These are phyloP conservation scores for Battus philenor DNA, from an alignment of 1,140 invertebrate genomes.

Conservation along the genomic window DNA sequence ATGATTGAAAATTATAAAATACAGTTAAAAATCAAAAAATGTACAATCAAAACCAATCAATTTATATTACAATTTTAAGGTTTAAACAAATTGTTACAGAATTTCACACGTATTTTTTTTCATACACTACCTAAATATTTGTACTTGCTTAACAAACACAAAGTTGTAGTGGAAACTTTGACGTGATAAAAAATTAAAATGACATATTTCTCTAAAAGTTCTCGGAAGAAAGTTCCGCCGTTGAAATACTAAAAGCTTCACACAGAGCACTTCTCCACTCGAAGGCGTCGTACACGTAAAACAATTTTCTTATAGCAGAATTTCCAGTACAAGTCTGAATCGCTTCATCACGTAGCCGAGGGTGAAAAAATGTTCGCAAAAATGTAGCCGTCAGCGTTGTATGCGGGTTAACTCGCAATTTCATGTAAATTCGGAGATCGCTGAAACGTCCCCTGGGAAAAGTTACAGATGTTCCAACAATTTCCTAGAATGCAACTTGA, in stretches of 20 bases:
- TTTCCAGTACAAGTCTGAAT: constrained; percentile 8
- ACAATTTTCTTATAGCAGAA: constrained; percentile 9
- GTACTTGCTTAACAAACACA: no score
- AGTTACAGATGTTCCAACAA: constrained; percentile 11
- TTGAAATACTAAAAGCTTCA: constrained; percentile 10
- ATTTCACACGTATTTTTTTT: no score
- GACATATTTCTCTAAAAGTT: no score
- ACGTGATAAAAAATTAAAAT: no score
- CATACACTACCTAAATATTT: no score
- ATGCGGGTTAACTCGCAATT: constrained; percentile 12
- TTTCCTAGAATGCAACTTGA: no score
- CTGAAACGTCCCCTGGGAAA: constrained; percentile 1
- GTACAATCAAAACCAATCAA: no score
- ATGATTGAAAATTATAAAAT: no score
- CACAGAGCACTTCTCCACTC: constrained; percentile 9
- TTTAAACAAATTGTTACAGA: no score
- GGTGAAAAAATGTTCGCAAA: constrained; percentile 9
- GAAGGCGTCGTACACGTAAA: constrained; percentile 6
- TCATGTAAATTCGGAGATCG: constrained; percentile 10
- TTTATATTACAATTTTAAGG: no score
- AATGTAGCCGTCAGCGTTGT: constrained; percentile 8
- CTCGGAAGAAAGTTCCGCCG: constrained; percentile 1
- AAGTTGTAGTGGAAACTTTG: no score
- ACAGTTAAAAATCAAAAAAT: no score
- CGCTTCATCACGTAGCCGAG: constrained; percentile 15